Base-by-base conservation (phyloP, 2,888 invertebrate species). In the Drosophila histrio region DNA sequence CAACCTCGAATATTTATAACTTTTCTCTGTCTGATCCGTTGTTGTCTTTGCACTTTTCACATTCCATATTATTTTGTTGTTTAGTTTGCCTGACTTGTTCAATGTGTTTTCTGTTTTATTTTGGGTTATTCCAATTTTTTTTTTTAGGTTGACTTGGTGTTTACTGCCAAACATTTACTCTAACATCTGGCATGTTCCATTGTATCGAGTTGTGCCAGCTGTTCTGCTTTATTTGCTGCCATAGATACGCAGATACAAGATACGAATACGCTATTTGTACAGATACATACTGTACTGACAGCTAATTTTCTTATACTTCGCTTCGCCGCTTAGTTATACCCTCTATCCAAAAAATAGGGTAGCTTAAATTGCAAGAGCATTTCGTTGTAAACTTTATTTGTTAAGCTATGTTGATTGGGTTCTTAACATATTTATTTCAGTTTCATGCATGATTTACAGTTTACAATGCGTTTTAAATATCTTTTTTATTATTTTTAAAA, bases 1-100 rank as follows among this genome's bases (percentile, higher is more conserved):
- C 82, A 77, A 72, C 76, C 76, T 63, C 21, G 62, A 75, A 66
- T 70, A 85, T 77, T 78, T 85, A 67, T 80, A 68, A 63, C 39
- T 41, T 38, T 56, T 38, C n/a, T 47, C 28, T 17, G 44, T 58
- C 65, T 41, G 71, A 70, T 60, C 60, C 19, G 53, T 24, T 74
- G 41, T 34, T 70, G 61, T 59, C 43, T 60, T 50, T 66, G 53
- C 71, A 67, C 62, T 67, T 61, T 58, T 28, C 21, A 47, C 34
- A 65, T 59, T 41, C 19, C 11, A 49, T 30, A 52, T 61, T 49
- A 39, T 39, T 70, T 36, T 11, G 43, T 50, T 41, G 6, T 17
- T 28, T 19, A 2, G 8, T 47, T 64, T 41, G 32, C 54, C 38
- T 28, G 30, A 47, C 67, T 75, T 58, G 64, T 59, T 64, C 44